Conservation (phyloP, 2,113 vertebrate species). For the Hydropotes inermis region DNA sequence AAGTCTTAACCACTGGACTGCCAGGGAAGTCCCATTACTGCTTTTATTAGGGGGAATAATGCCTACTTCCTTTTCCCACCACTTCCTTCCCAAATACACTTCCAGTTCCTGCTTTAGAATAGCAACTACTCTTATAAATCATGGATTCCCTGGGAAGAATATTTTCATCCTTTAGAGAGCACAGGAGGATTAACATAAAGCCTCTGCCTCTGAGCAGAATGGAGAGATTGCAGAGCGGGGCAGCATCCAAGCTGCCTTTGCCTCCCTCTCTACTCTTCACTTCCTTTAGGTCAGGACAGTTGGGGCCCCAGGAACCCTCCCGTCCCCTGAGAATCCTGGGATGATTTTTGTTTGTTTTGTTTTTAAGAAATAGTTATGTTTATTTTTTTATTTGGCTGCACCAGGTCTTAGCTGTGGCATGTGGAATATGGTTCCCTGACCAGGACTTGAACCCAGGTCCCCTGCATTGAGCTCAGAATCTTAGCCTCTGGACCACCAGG, state of each 20-base stretch:
- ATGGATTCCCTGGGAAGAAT: not conserved
- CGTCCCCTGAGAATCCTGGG: not conserved
- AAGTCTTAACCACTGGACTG: not conserved
- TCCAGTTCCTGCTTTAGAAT: not conserved
- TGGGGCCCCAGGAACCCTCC: not conserved
- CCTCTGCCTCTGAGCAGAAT: not conserved
- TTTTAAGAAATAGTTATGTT: not conserved
- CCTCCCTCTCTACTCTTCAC: not conserved
- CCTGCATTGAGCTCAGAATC: not conserved
- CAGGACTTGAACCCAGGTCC: not conserved
- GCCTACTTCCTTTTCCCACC: not conserved
- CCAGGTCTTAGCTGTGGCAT: not conserved
- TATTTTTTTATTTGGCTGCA: not conserved
- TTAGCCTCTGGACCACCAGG: not conserved
- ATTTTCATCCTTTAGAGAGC: not conserved
- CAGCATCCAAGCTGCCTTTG: not conserved
- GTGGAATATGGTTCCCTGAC: not conserved
- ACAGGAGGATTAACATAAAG: not conserved
- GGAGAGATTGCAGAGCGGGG: not conserved
- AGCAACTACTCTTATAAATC: not conserved
- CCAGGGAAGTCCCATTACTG: not conserved
- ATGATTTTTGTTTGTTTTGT: not conserved
- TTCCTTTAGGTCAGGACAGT: not conserved
- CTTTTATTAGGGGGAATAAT: not conserved
- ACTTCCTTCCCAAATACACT: not conserved